Evolutionary conservation across 1,140 invertebrate genomes (phyloP), one percentile per base, ranked within the genome.

Genomic region (Vanessa tameamea): DNA sequence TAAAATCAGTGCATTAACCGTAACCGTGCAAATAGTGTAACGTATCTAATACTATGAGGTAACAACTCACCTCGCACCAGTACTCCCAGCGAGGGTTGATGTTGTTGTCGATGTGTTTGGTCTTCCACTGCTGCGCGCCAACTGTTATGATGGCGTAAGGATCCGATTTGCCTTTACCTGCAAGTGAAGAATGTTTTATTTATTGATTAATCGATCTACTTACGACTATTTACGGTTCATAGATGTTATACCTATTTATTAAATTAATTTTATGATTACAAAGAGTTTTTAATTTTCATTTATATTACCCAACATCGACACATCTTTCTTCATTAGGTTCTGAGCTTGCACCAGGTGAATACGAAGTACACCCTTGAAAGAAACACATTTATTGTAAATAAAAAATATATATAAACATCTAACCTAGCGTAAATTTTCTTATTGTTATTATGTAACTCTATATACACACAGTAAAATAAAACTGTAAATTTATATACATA

Each of bases 11-110:
- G 84, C 80, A 87, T 78, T 78, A 43, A 59, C 70, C 61, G 64
- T 77, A 77, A 76, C 75, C 69, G 68, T 77, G 79, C 47, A 48
- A 77, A 64, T 51, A 14, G 47, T 59, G 53, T 50, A 43, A 61
- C 43, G 53, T 50, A 26, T 64, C 31, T 53, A 47, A n/a, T 66
- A 68, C 82, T 93, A 43, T 48, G 16, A 31, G 26, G 53, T 37
- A 9, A 61, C 14, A 47, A 53, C 68, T 94, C 94, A 98, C 97
- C 96, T 98, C 97, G 85, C 97, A 98, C 96, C 96, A 97, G 89
- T 93, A 98, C 87, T 98, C 97, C 98, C 98, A 99, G 81, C 97
- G 96, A 15, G 98, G 98, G 94, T 98, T 96, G 13, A 99, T 95
- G 73, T 96, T 97, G 89, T 98, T 98, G 82, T 98, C 96, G 79